Evolutionary conservation across 2,113 vertebrate species (phyloP), one percentile per base, ranked within the genome.

Genomic region (Burhinus bistriatus): DNA sequence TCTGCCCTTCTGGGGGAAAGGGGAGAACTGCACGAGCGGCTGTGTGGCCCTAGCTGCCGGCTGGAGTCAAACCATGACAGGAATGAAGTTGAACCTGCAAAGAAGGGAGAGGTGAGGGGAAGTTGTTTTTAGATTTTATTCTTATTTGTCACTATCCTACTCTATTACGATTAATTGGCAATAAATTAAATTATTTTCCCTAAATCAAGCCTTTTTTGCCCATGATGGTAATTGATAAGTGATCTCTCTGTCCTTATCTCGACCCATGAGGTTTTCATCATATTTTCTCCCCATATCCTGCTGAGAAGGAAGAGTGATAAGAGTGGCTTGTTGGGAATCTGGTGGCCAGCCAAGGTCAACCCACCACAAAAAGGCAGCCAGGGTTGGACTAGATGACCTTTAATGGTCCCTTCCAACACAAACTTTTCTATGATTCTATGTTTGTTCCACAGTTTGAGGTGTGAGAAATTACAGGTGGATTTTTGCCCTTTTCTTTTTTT

Each of bases 251-350:
- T 69, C 25, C 5, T 77, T 77, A 72, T 30, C 30, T 69, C 0
- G 0, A 18, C 19, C 32, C 8, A 12, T 15, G 7, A 81, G 10
- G 3, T 59, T 80, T 80, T n/a, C 3, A 51, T 49, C 2, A 10
- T 40, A 45, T 49, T 69, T 84, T 81, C 8, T 90, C 16, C 1
- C 3, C 18, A 12, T 61, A 8, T 42, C 16, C 32, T 62, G 40
- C 15, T 85, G 34, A 61, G 40, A 61, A 71, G 10, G 15, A 12
- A 49, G 6, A 89, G 36, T 30, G 15, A 49, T n/a, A 66, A 75
- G 21, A 87, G 25, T 5, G 29, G 2, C 7, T 52, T 75, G 6
- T 66, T 58, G 29, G 57, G 23, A 58, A 51, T 12, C 3, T 45
- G 44, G 18, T 49, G n/a, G 9, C 13, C 21, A 27, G 49, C 11